Conservation (phyloP, 2,113 vertebrate species). For the Salvator merianae region DNA sequence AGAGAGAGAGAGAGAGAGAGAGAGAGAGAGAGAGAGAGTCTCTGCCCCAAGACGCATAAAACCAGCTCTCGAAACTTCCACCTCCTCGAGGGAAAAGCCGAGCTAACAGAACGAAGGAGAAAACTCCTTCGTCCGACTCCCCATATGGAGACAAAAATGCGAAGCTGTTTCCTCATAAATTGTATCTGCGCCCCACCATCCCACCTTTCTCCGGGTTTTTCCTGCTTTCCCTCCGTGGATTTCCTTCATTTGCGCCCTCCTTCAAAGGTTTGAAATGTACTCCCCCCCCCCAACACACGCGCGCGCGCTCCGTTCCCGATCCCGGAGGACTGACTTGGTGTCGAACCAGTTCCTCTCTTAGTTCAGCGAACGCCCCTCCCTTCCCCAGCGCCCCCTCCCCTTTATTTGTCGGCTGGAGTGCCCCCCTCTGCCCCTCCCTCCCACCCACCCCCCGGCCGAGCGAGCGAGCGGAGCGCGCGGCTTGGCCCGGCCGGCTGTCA, state of each 20-base stretch:
- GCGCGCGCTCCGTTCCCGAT: too few species aligned
- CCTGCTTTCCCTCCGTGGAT: neutral
- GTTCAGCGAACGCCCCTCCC: conserved; percentile 22
- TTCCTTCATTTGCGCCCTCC: neutral
- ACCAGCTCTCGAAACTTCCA: too few species aligned
- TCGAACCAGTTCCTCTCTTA: neutral
- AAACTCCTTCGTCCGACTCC: too few species aligned
- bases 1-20: too few species aligned
- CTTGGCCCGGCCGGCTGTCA: conserved; percentile 5
- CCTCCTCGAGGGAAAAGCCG: too few species aligned
- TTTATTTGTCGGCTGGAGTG: neutral
- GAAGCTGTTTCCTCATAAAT: too few species aligned
- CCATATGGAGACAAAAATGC: too few species aligned
- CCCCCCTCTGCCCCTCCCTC: neutral
- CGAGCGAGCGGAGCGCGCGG: neutral
- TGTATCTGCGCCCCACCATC: too few species aligned
- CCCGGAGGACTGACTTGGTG: neutral
- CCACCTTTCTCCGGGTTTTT: fast-evolving
- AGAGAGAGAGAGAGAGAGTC: neutral
- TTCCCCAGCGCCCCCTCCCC: conserved; percentile 13
- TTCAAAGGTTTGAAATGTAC: too few species aligned
- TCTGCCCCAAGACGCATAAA: neutral
- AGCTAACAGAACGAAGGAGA: too few species aligned
- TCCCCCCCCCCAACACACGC: too few species aligned
- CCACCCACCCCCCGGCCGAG: neutral